phyloP scores from a whole-genome alignment of 1,140 invertebrate species.

The Thaumatotibia leucotreta region DNA sequence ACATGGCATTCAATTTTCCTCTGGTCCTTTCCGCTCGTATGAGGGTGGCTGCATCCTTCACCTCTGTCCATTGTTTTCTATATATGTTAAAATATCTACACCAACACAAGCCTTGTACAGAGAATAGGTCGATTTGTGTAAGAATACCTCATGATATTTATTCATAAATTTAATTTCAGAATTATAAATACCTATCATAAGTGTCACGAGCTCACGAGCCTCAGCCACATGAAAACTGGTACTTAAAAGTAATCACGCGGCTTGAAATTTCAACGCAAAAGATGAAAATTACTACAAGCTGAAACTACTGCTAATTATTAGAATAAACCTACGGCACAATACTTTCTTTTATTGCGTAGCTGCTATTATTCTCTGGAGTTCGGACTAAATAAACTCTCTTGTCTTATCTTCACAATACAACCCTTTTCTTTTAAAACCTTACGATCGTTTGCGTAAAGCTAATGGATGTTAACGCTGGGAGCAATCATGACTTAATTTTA shows the following conservation, averaged over 20 bases:
- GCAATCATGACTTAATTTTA: conserved; percentile 8
- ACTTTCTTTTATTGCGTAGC: conserved; percentile 3
- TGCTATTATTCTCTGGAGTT: background rate
- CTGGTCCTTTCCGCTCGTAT: too few relatives aligned
- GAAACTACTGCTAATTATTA: conserved; percentile 6
- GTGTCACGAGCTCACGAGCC: too few relatives aligned
- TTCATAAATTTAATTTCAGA: too few relatives aligned
- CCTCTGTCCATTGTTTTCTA: too few relatives aligned
- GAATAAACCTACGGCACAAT: background rate
- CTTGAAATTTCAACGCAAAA: background rate
- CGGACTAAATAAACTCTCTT: conserved; percentile 9
- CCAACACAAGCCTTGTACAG: too few relatives aligned
- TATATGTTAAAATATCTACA: too few relatives aligned
- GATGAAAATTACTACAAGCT: background rate
- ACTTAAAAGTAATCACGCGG: background rate
- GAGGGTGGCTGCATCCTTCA: too few relatives aligned
- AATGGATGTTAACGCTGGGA: background rate
- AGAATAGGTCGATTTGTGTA: too few relatives aligned
- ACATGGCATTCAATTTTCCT: too few relatives aligned
- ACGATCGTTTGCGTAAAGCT: background rate
- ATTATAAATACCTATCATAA: too few relatives aligned
- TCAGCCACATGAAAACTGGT: background rate
- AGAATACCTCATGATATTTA: too few relatives aligned
- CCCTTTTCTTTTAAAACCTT: conserved; percentile 6
- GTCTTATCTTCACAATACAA: conserved; percentile 9